Evolutionary conservation across 92 coral and sea anemone genomes (phyloP).

Genomic region (Ricordea florida): DNA sequence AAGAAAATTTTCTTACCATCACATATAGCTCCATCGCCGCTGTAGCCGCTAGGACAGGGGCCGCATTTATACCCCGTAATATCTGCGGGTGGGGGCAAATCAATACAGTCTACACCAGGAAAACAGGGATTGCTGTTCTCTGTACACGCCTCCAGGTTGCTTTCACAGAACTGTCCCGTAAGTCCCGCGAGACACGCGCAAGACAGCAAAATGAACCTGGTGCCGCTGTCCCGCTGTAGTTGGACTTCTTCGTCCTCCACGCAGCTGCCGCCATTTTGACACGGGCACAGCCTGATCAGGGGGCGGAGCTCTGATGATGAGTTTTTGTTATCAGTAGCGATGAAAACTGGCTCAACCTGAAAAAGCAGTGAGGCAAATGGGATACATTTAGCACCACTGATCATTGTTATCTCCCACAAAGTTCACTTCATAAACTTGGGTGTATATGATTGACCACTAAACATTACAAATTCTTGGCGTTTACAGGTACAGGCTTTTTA

Average conservation of each 20-base stretch:
- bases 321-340: conserved; percentile 58
- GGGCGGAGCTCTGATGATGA: conserved; percentile 65
- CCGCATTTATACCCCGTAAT: conserved; percentile 65
- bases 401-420: neutral
- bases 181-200: conserved; percentile 71
- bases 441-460: too few relatives aligned
- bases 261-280: conserved; percentile 66
- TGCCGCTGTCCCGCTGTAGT: conserved; percentile 29
- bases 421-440: neutral
- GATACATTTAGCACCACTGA: neutral
- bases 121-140: conserved; percentile 71
- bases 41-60: conserved; percentile 76
- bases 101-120: conserved; percentile 61
- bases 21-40: conserved; percentile 73
- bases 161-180: conserved; percentile 70
- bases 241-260: conserved; percentile 30
- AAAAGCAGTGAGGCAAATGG: neutral
- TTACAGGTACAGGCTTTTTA: too few relatives aligned
- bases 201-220: conserved; percentile 41
- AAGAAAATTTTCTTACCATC: conserved; percentile 29
- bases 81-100: conserved; percentile 39
- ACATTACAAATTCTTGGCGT: too few relatives aligned
- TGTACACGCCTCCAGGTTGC: conserved; percentile 56
- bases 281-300: conserved; percentile 62
- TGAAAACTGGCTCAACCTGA: conserved; percentile 63